Evolutionary conservation across 2,888 invertebrate species (phyloP).

Genomic region (Allophyes oxyacanthae): DNA sequence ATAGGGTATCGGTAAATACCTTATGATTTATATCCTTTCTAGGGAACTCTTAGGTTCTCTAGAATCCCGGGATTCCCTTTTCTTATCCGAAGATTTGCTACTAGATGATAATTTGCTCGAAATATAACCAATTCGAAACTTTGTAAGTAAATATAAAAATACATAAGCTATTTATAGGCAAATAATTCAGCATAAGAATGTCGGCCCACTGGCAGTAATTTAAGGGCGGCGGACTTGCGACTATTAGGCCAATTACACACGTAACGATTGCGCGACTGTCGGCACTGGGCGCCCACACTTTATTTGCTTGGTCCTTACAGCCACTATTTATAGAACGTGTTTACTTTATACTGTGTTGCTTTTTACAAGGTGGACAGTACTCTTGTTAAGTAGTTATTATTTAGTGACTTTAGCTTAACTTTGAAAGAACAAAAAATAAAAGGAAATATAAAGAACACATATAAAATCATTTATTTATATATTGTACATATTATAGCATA

Average conservation of each 20-base stretch:
- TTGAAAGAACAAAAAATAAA: too few relatives aligned
- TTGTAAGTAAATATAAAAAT: neutral
- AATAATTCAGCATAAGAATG: slow-evolving; percentile 33
- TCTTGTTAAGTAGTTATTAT: too few relatives aligned
- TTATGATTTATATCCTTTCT: too few relatives aligned
- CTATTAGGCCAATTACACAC: slow-evolving; percentile 58
- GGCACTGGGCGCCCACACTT: slow-evolving; percentile 23
- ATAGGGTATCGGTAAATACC: too few relatives aligned
- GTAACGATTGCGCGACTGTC: slow-evolving; percentile 45
- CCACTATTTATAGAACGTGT: slow-evolving; percentile 35
- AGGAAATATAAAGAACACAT: too few relatives aligned
- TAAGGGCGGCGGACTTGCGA: slow-evolving; percentile 47
- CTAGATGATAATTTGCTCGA: too few relatives aligned
- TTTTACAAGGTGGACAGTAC: neutral
- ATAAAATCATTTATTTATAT: too few relatives aligned
- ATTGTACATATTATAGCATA: too few relatives aligned
- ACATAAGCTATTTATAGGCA: slow-evolving; percentile 32
- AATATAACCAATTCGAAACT: neutral
- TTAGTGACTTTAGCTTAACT: too few relatives aligned
- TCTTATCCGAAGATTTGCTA: too few relatives aligned
- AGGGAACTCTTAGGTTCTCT: too few relatives aligned
- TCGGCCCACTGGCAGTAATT: slow-evolving; percentile 34
- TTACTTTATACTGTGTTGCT: slow-evolving; percentile 7
- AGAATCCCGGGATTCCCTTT: too few relatives aligned
- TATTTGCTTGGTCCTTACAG: slow-evolving; percentile 31